Base-by-base conservation (phyloP, 1,140 invertebrate genomes). In the Drosophila seguyi region DNA sequence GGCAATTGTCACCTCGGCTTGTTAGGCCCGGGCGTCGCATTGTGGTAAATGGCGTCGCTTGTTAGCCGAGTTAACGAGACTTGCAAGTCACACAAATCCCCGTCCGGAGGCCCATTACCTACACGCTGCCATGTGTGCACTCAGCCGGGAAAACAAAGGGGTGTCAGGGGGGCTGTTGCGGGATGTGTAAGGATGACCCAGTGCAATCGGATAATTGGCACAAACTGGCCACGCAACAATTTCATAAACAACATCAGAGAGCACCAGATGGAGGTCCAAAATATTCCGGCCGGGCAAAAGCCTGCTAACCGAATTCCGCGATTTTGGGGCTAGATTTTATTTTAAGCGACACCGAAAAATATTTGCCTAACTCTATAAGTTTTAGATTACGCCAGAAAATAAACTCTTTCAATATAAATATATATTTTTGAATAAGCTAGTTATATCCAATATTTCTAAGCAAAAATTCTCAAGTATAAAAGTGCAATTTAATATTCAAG, bases 11-110 rank as follows among this genome's bases (percentile, higher is more conserved):
- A 79, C 79, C 68, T 83, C 82, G 61, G 71, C 79, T 86, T 85
- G 81, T 85, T 85, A 86, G 81, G 82, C 81, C 76, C 81, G 60
- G 74, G 69, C 68, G 74, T 65, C 74, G 82, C 74, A 80, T 53
- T 53, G 79, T 59, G 66, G 52, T 72, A 72, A 79, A 60, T 45
- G 73, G 41, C 72, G 47, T 41, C 42, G 79, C 83, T 86, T 88
- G 83, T 86, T 86, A 86, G 65, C 48, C 62, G 34, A 60, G 50
- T 50, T 75, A 76, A 87, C 79, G 71, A 79, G 84, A 79, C 71
- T 80, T 73, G 79, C 71, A 72, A 79, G 61, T 45, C 74, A 68
- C 63, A 65, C 67, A 78, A 85, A 74, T 78, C 58, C 67, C 74
- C 57, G 42, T 60, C 57, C 48, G 42, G 53, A 86, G 61, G 74